Conservation (phyloP, 2,113 vertebrate species). For the Acanthochromis polyacanthus region DNA sequence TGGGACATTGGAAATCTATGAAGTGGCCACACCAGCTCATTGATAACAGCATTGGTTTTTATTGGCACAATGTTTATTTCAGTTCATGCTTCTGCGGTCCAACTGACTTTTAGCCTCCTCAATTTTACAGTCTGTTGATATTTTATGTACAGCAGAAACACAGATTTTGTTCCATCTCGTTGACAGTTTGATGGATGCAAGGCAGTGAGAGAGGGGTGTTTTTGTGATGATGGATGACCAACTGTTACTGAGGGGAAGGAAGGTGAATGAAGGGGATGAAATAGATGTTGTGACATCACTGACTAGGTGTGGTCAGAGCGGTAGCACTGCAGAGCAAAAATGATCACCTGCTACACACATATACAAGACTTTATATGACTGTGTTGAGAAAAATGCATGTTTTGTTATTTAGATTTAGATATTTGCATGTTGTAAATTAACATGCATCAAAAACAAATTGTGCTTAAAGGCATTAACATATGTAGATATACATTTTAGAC, state of each 20-base stretch:
- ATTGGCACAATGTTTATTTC: background rate
- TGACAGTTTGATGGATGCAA: constrained; percentile 37
- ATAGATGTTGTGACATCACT: constrained; percentile 30
- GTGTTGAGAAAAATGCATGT: no score
- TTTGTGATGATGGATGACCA: constrained; percentile 47
- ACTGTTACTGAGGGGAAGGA: constrained; percentile 1
- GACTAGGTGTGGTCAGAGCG: constrained; percentile 23
- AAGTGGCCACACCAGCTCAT: background rate
- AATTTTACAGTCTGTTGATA: constrained; percentile 8
- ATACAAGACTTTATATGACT: background rate
- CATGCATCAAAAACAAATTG: no score
- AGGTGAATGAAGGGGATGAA: constrained; percentile 28
- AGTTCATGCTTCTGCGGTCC: background rate
- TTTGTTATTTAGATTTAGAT: no score
- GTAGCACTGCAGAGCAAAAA: background rate
- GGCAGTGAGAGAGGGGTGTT: constrained; percentile 21
- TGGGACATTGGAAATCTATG: constrained; percentile 33
- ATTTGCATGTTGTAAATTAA: no score
- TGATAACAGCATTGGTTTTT: background rate
- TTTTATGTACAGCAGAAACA: constrained; percentile 26
- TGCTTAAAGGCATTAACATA: no score
- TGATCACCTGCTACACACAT: background rate
- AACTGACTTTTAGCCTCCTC: background rate
- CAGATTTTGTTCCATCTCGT: constrained; percentile 2
- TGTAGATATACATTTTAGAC: no score